Conservation (phyloP, 2,113 vertebrate genomes). For the Nothocercus nigrocapillus region DNA sequence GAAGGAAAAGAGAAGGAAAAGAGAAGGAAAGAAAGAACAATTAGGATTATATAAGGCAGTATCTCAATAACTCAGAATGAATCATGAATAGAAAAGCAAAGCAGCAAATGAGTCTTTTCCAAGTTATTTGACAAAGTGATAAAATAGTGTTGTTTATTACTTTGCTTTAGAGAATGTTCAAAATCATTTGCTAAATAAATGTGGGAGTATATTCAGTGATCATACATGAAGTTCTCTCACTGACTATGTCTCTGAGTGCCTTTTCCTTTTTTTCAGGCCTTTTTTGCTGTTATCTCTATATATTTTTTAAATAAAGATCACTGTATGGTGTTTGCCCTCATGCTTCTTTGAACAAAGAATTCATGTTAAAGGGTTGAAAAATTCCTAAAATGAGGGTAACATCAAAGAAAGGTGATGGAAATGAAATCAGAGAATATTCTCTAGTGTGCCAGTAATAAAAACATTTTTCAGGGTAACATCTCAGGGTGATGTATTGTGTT, state of each 20-base stretch:
- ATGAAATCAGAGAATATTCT: neutral
- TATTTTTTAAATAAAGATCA: neutral
- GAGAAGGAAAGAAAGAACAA: neutral
- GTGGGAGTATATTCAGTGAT: neutral
- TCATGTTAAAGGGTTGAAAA: neutral
- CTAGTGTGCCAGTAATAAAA: neutral
- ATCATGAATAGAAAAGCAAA: neutral
- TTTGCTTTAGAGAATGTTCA: constrained; percentile 17
- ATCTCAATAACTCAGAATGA: neutral
- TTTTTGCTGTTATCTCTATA: neutral
- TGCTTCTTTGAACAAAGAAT: neutral
- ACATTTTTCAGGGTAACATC: neutral
- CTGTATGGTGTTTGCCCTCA: neutral
- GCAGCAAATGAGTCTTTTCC: neutral
- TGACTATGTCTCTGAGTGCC: neutral
- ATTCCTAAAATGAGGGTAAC: neutral
- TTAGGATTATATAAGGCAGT: neutral
- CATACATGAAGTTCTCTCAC: neutral
- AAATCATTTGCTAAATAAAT: neutral
- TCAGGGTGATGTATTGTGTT: neutral
- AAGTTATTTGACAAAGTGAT: neutral
- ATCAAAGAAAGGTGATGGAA: neutral
- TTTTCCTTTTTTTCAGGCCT: neutral
- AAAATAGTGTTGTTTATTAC: neutral
- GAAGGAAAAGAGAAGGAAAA: no score